phyloP scores from a whole-genome alignment of 2,797 vertebrate species.

The Brachyalestes nurse region DNA sequence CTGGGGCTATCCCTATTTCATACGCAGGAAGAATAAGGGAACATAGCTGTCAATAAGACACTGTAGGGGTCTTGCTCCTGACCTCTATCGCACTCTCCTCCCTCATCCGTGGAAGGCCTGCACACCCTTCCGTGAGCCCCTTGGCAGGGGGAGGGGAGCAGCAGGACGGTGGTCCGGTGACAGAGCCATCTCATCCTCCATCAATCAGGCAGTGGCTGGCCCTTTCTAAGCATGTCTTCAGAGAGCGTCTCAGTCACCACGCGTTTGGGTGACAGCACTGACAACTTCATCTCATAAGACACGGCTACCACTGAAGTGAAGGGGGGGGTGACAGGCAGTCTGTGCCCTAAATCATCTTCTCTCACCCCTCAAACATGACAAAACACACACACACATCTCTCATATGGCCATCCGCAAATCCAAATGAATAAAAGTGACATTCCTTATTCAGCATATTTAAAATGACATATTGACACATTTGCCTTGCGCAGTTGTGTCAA shows the following conservation, averaged over 20 bases:
- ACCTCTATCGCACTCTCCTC: conserved; percentile 24
- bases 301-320: conserved; percentile 59
- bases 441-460: conserved; percentile 18
- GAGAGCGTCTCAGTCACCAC: conserved; percentile 77
- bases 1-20: conserved; percentile 38
- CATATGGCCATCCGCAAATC: background rate
- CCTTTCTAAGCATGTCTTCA: conserved; percentile 69
- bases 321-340: conserved; percentile 57
- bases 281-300: conserved; percentile 74
- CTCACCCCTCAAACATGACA: conserved; percentile 21
- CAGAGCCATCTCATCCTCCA: conserved; percentile 75
- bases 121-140: conserved; percentile 28
- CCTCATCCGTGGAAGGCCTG: conserved; percentile 10
- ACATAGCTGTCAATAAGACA: conserved; percentile 43
- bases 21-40: background rate
- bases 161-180: conserved; percentile 61
- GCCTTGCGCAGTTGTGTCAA: background rate
- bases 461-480: conserved; percentile 3
- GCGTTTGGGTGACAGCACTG: conserved; percentile 73
- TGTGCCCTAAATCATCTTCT: conserved; percentile 46
- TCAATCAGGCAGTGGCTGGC: conserved; percentile 78
- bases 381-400: conserved; percentile 11
- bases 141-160: conserved; percentile 41
- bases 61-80: conserved; percentile 27
- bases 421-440: conserved; percentile 12